Evolutionary conservation across 2,888 invertebrate species (phyloP).

Genomic region (Idaea straminata): DNA sequence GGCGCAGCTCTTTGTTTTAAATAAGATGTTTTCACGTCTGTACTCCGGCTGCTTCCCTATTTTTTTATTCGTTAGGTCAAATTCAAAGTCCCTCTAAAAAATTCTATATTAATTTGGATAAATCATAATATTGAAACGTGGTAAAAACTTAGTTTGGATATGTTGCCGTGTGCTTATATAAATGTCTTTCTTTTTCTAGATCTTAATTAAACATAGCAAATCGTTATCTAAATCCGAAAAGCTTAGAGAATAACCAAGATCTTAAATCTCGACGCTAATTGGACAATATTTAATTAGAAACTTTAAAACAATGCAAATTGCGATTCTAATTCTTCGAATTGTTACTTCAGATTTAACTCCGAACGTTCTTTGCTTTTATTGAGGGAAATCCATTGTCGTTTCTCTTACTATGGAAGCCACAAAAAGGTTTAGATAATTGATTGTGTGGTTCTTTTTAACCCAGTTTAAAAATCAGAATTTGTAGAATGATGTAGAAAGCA

Average conservation of each 20-base stretch:
- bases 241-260: constrained; percentile 13
- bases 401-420: background rate
- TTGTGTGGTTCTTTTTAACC: background rate
- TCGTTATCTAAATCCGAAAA: background rate
- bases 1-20: no score
- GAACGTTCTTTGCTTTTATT: background rate
- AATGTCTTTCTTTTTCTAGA: no score
- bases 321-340: constrained; percentile 30
- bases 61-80: no score
- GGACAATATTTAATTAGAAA: constrained; percentile 40
- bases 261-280: constrained; percentile 21
- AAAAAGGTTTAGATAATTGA: background rate
- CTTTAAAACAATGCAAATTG: constrained; percentile 43
- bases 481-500: no score
- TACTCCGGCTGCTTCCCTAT: no score
- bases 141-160: no score
- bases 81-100: no score
- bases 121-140: no score
- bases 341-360: constrained; percentile 23
- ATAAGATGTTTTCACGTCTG: no score
- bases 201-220: no score
- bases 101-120: no score
- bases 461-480: background rate
- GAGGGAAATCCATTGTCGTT: background rate
- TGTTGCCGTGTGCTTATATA: no score